Percentiles rank a stretch among this genome's conserved stretches.
These are phyloP conservation scores for Ammodytes marinus DNA, from an alignment of 2,113 vertebrate genomes.

Conservation along the genomic window DNA sequence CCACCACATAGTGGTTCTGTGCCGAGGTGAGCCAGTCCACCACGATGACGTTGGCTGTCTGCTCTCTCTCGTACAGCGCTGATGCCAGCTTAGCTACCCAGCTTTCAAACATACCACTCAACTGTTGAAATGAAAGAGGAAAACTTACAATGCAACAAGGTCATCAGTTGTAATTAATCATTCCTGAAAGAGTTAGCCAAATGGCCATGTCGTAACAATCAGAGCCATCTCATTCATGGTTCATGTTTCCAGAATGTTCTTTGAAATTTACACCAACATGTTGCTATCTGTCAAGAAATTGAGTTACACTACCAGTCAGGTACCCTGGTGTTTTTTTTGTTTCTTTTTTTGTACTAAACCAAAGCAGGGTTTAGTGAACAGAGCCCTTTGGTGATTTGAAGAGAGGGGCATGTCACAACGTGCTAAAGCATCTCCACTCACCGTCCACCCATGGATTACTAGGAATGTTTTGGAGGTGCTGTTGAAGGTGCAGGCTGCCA, in stretches of 20 bases:
- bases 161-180: not conserved
- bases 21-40: slow-evolving; percentile 86
- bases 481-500: slow-evolving; percentile 82
- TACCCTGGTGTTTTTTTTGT: not conserved
- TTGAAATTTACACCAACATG: not conserved
- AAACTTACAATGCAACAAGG: not conserved
- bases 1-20: slow-evolving; percentile 85
- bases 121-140: slow-evolving; percentile 58
- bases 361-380: slow-evolving; percentile 7
- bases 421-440: slow-evolving; percentile 59
- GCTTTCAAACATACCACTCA: slow-evolving; percentile 86
- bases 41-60: slow-evolving; percentile 83
- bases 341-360: not conserved
- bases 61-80: slow-evolving; percentile 82
- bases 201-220: not conserved
- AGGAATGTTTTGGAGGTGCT: slow-evolving; percentile 84
- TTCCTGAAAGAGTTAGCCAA: not conserved
- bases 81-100: slow-evolving; percentile 85
- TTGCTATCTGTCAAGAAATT: slow-evolving; percentile 12
- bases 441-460: slow-evolving; percentile 87
- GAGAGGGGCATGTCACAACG: slow-evolving; percentile 42
- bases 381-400: slow-evolving; percentile 10
- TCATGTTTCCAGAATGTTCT: not conserved
- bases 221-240: not conserved
- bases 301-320: not conserved